Evolutionary conservation across 1,140 invertebrate genomes (phyloP), one percentile per base, ranked within the genome.

Genomic region (Acromyrmex heyeri): DNA sequence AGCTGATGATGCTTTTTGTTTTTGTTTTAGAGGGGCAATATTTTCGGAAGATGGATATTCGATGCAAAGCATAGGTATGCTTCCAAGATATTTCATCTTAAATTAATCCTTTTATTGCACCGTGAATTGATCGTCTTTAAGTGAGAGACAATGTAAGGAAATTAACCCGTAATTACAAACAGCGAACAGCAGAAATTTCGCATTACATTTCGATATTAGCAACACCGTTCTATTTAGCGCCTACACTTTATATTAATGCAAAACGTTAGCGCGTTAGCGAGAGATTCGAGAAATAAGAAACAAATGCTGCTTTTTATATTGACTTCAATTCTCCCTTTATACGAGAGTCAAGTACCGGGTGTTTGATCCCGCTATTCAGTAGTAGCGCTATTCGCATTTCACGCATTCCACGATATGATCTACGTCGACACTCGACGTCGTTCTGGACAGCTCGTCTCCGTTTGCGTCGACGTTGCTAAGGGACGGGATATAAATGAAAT

Each of bases 41-140:
- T 86, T 89, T n/a, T 12, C 30, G 61, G 30, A 91, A 86, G 72
- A 91, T 91, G 90, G 85, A 89, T 86, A 87, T 34, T 87, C 85
- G 75, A 69, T 91, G 61, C 85, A 78, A 87, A 87, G 57, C 81
- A 87, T 91, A 91, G 89, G 90, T 91, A 87, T 77, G 65, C 21
- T 53, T 61, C 8, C 7, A 21, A 72, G 30, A 53, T 21, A 77
- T 14, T 85, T 61, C n/a, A n/a, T 61, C 27, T 48, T 75, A 82
- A 18, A 70, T 30, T 83, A 72, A 72, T 53, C 59, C 48, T 48
- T 16, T 50, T 48, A 24, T 21, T 78, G 14, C 27, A 30, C 6
- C 48, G 48, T 78, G 59, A 64, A 34, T 85, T 62, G 53, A 83
- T 83, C 8, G 18, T 62, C n/a, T 44, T 82, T 10, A 24, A 55